phyloP scores from a whole-genome alignment of 2,113 vertebrate genomes.

The Vulpes lagopus region DNA sequence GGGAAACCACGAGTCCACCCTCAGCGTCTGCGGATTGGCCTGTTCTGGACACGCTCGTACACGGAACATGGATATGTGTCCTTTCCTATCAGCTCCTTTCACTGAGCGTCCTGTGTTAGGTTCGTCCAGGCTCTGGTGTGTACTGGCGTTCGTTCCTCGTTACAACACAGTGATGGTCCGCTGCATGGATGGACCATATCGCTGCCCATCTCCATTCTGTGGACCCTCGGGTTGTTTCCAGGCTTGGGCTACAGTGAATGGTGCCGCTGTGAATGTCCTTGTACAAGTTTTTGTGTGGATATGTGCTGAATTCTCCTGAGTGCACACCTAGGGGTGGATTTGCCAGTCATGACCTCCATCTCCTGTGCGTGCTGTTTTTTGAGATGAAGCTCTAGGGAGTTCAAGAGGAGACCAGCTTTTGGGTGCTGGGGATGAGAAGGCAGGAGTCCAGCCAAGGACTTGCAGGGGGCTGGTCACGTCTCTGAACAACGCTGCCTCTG shows the following conservation, averaged over 20 bases:
- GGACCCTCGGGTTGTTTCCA: rapidly evolving
- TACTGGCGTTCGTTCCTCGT: rapidly evolving
- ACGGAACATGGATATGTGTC: rapidly evolving
- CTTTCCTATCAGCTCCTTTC: not conserved
- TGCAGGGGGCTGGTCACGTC: rapidly evolving
- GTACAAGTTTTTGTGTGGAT: rapidly evolving
- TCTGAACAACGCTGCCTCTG: rapidly evolving
- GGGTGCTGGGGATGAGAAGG: rapidly evolving
- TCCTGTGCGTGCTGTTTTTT: not conserved
- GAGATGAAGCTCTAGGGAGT: not conserved
- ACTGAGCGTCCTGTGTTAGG: rapidly evolving
- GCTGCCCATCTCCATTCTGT: not conserved
- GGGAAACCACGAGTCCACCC: rapidly evolving
- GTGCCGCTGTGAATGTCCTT: rapidly evolving
- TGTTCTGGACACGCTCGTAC: rapidly evolving
- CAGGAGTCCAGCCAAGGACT: not conserved
- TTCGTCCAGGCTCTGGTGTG: rapidly evolving
- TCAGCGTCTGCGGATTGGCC: not conserved
- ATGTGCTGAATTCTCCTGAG: rapidly evolving
- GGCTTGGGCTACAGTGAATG: rapidly evolving
- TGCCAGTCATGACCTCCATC: rapidly evolving
- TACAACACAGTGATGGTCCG: rapidly evolving
- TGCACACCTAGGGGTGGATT: rapidly evolving
- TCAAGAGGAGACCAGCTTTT: rapidly evolving
- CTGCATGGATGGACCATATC: not conserved